A percentile compares a stretch with the other conserved stretches of the same genome.
Evolutionary conservation across 2,888 invertebrate genomes (phyloP).

Genomic region (Exocentrus adspersus): DNA sequence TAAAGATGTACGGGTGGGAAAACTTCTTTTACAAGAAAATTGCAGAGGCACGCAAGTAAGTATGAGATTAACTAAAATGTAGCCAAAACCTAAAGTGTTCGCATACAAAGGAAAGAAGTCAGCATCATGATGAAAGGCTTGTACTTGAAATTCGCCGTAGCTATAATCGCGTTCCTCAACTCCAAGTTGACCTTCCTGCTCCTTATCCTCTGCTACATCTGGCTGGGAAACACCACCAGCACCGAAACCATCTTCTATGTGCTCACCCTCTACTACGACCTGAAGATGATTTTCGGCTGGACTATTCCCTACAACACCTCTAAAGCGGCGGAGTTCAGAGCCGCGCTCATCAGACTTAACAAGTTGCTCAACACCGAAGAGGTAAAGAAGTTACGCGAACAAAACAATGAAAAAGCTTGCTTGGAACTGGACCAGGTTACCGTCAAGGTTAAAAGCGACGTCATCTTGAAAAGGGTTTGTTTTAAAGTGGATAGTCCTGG

Average conservation of each 20-base stretch:
- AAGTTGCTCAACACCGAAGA: slow-evolving; percentile 38
- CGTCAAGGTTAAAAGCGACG: slow-evolving; percentile 43
- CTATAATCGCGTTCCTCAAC: slow-evolving; percentile 48
- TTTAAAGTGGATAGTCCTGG: slow-evolving; percentile 59
- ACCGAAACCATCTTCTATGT: slow-evolving; percentile 44
- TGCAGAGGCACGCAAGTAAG: slow-evolving; percentile 46
- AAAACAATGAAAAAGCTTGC: neutral
- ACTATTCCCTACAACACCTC: slow-evolving; percentile 39
- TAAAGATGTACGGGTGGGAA: slow-evolving; percentile 55
- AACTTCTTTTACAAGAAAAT: slow-evolving; percentile 49
- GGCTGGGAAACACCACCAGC: slow-evolving; percentile 38
- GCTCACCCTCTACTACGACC: slow-evolving; percentile 29
- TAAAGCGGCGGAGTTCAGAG: slow-evolving; percentile 38
- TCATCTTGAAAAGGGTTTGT: slow-evolving; percentile 60
- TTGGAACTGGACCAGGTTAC: slow-evolving; percentile 28
- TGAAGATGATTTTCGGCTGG: slow-evolving; percentile 34
- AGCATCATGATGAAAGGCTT: slow-evolving; percentile 33
- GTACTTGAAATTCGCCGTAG: slow-evolving; percentile 46
- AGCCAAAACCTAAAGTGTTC: too few species aligned
- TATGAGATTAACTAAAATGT: neutral
- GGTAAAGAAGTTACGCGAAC: neutral
- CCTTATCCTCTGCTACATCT: slow-evolving; percentile 41
- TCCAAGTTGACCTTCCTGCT: slow-evolving; percentile 39
- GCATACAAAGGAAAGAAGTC: slow-evolving; percentile 45
- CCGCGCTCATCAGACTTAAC: slow-evolving; percentile 37